Conservation (phyloP, 1,140 invertebrate genomes). For the Ectropis grisescens region DNA sequence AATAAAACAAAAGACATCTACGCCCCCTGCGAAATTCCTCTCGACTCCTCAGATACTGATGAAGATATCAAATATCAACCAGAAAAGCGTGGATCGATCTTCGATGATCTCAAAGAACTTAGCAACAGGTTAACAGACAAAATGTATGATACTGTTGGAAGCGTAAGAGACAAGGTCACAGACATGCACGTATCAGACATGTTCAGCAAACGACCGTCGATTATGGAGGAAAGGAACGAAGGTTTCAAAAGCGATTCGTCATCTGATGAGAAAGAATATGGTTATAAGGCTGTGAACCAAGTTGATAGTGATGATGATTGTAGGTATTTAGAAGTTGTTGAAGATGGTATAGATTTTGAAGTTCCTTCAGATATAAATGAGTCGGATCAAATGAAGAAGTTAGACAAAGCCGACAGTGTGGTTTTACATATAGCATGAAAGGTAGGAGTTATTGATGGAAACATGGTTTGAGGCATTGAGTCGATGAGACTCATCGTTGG, state of each 20-base stretch:
- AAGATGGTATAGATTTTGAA: constrained; percentile 56
- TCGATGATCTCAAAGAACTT: constrained; percentile 45
- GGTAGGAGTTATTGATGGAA: no score
- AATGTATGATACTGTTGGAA: constrained; percentile 38
- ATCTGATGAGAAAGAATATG: constrained; percentile 14
- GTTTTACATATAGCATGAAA: constrained; percentile 17
- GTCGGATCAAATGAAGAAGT: no score
- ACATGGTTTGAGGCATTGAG: no score
- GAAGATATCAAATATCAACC: constrained; percentile 12
- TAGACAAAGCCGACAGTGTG: constrained; percentile 7
- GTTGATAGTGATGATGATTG: constrained; percentile 48
- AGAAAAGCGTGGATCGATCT: constrained; percentile 5
- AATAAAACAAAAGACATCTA: constrained; percentile 32
- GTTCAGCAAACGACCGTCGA: no score
- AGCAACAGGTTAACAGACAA: constrained; percentile 38
- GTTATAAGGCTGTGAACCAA: constrained; percentile 29
- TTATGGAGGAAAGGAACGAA: not conserved
- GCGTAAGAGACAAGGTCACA: constrained; percentile 34
- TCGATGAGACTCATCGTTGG: no score
- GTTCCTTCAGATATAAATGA: constrained; percentile 8
- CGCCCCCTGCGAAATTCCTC: constrained; percentile 47
- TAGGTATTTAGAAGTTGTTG: constrained; percentile 55
- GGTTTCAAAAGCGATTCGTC: constrained; percentile 34
- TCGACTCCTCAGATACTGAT: constrained; percentile 33
- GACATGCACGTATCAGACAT: constrained; percentile 10